A percentile compares a stretch with the other conserved stretches of the same genome.
phyloP scores from a whole-genome alignment of 2,797 vertebrate genomes.

The Xenentodon cancila region DNA sequence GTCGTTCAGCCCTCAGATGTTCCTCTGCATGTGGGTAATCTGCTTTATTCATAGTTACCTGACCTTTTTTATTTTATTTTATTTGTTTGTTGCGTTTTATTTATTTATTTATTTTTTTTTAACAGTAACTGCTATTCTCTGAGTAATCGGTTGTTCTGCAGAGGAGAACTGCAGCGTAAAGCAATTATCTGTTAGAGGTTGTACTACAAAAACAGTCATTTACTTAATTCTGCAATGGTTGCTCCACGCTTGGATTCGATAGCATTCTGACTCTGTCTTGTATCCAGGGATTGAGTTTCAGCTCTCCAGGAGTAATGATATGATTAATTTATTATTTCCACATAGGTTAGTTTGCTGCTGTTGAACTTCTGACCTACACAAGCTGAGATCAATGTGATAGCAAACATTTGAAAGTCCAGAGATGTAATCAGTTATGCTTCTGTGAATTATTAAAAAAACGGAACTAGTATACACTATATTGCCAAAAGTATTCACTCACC shows the following conservation, averaged over 20 bases:
- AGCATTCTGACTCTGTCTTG: neutral
- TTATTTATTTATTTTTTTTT: neutral
- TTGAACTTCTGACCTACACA: constrained; percentile 52
- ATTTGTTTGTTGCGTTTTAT: too few species aligned
- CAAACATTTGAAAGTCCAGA: constrained; percentile 32
- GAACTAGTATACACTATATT: too few species aligned
- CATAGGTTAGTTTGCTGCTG: constrained; percentile 28
- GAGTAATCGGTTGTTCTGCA: neutral
- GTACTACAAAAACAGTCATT: too few species aligned
- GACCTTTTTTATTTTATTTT: neutral
- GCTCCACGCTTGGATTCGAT: neutral
- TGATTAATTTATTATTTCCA: constrained; percentile 33
- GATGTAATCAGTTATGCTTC: neutral
- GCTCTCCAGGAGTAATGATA: constrained; percentile 36
- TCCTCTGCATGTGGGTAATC: constrained; percentile 6
- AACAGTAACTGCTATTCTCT: neutral
- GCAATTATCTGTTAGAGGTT: too few species aligned
- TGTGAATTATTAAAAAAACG: too few species aligned
- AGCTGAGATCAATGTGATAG: constrained; percentile 31
- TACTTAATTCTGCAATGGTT: too few species aligned
- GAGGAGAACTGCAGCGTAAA: neutral
- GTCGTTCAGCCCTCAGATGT: constrained; percentile 29
- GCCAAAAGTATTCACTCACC: too few species aligned
- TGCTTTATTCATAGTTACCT: constrained; percentile 3
- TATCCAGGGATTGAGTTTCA: constrained; percentile 37